These are phyloP conservation scores for Tachypleus tridentatus DNA, from an alignment of 1,140 invertebrate genomes.

Conservation along the genomic window DNA sequence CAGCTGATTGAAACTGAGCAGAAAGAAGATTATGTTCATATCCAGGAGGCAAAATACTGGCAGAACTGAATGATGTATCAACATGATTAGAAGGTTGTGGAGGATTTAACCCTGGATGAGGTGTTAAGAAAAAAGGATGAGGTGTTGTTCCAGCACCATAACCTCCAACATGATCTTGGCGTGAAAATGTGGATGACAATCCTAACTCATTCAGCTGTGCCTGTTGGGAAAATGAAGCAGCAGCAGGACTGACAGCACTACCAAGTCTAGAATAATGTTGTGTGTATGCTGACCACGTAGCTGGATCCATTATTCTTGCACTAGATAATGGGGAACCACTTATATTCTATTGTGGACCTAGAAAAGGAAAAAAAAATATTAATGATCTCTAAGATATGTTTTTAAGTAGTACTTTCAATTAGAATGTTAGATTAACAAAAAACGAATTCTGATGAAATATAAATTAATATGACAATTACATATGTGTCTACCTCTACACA, in stretches of 20 bases:
- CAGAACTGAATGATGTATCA: constrained; percentile 20
- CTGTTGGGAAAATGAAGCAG: constrained; percentile 4
- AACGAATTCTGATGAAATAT: too few species aligned
- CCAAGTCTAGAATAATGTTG: constrained; percentile 22
- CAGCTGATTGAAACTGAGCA: constrained; percentile 14
- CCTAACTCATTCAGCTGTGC: constrained; percentile 20
- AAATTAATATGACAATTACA: too few species aligned
- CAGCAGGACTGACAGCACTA: constrained; percentile 17
- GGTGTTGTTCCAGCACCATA: constrained; percentile 16
- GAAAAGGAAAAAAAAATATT: too few species aligned
- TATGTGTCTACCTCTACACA: too few species aligned
- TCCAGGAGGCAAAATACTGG: constrained; percentile 16
- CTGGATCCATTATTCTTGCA: constrained; percentile 15
- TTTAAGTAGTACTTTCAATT: too few species aligned
- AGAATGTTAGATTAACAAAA: too few species aligned
- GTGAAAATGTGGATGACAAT: constrained; percentile 17
- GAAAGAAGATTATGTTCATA: constrained; percentile 22
- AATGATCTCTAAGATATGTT: too few species aligned
- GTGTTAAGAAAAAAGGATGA: constrained; percentile 17
- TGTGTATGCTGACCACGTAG: constrained; percentile 23
- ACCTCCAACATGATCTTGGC: constrained; percentile 18
- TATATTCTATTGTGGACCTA: too few species aligned
- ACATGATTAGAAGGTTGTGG: constrained; percentile 15
- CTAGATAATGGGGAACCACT: background rate
- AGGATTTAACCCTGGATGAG: constrained; percentile 18